phyloP scores from a whole-genome alignment of 2,797 vertebrate species.

The Prionace glauca region DNA sequence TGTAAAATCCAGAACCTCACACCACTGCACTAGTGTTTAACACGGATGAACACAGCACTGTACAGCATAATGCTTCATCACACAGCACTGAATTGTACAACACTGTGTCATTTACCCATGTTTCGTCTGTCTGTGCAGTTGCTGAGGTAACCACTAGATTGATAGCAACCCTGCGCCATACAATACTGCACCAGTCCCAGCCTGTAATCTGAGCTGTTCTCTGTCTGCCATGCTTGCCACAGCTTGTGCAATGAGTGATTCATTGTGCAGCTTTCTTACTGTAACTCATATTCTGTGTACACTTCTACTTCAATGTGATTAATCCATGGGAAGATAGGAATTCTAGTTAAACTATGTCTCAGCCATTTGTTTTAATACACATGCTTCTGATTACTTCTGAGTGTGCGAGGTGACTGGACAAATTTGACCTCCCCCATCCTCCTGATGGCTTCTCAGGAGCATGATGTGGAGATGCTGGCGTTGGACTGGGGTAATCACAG shows the following conservation, averaged over 20 bases:
- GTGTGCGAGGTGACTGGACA: background rate
- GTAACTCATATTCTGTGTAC: background rate
- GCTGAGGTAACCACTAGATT: background rate
- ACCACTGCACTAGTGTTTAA: background rate
- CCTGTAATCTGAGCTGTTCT: constrained; percentile 19
- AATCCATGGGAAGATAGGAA: background rate
- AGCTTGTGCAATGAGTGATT: constrained; percentile 11
- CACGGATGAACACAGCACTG: too few species aligned
- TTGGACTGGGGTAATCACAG: too few species aligned
- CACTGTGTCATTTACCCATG: background rate
- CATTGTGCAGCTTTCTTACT: background rate
- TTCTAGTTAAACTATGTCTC: background rate
- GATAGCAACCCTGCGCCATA: background rate
- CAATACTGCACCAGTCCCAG: background rate
- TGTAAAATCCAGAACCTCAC: background rate
- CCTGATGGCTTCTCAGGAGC: background rate
- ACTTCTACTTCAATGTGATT: background rate
- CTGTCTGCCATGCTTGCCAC: background rate
- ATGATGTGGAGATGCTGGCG: too few species aligned
- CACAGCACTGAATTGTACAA: background rate
- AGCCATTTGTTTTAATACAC: background rate
- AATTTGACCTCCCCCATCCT: background rate
- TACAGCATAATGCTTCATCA: background rate
- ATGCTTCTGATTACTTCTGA: background rate
- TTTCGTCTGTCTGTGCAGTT: background rate